These are phyloP conservation scores for Magallana angulata DNA, from an alignment of 1,140 invertebrate species.

Conservation along the genomic window DNA sequence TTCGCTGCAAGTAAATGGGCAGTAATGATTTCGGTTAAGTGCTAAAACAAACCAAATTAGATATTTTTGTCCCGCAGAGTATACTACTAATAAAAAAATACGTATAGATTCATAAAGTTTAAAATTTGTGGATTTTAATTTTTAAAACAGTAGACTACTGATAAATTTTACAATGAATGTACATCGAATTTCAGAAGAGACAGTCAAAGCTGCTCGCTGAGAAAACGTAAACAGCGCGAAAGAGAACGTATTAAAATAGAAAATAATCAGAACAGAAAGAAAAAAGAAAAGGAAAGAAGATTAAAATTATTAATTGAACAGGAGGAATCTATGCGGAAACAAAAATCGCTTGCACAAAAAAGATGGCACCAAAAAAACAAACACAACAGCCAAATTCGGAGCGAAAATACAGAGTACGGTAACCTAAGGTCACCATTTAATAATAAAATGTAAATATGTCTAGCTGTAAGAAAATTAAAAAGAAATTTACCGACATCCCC, in stretches of 20 bases:
- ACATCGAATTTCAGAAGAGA: background rate
- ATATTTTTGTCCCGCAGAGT: background rate
- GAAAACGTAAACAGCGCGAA: slow-evolving; percentile 1
- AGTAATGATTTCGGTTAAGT: background rate
- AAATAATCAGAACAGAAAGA: background rate
- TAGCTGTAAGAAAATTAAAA: slow-evolving; percentile 1
- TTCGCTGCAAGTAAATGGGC: background rate
- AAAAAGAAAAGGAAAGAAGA: slow-evolving; percentile 12
- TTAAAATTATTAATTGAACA: no score
- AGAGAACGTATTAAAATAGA: background rate
- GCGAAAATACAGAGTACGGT: background rate
- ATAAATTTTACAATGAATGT: background rate
- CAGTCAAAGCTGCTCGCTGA: background rate
- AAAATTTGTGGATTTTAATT: background rate
- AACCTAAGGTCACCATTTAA: background rate
- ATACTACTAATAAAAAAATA: background rate
- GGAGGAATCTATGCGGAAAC: background rate
- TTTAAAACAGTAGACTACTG: background rate
- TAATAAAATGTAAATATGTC: slow-evolving; percentile 3
- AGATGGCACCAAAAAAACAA: background rate
- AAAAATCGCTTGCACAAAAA: background rate
- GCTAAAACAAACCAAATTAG: no score
- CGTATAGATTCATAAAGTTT: background rate
- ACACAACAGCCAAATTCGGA: background rate
- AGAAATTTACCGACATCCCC: background rate